A percentile compares a stretch with the other conserved stretches of the same genome.
phyloP scores from a whole-genome alignment of 1,140 invertebrate species.

The Bombus soroeensis region DNA sequence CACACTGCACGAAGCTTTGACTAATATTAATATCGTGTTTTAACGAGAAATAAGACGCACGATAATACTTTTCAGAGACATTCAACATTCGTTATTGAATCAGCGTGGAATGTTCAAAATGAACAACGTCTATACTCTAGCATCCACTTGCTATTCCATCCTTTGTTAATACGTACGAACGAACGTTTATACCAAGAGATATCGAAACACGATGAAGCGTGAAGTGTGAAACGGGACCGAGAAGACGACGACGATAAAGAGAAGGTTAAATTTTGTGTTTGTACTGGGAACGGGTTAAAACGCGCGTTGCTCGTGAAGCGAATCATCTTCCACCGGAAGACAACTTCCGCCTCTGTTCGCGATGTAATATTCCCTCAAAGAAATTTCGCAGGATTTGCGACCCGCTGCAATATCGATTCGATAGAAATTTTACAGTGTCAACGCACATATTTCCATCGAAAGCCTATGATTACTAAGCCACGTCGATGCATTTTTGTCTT shows the following conservation, averaged over 20 bases:
- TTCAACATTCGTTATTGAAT: neutral
- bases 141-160: neutral
- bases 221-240: accelerated
- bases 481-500: no score
- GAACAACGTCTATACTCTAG: neutral
- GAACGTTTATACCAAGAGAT: no score
- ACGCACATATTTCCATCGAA: neutral
- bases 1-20: accelerated
- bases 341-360: neutral
- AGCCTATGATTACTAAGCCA: no score
- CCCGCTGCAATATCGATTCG: neutral
- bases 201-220: neutral
- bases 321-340: conserved; percentile 5
- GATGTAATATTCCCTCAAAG: neutral
- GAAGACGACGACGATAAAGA: neutral
- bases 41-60: no score
- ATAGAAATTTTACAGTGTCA: neutral
- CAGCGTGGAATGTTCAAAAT: neutral
- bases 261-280: conserved; percentile 1
- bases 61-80: neutral
- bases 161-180: neutral
- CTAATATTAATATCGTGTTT: neutral
- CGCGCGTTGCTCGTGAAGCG: neutral
- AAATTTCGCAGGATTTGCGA: neutral
- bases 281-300: neutral